Base-by-base conservation (phyloP, 1,140 invertebrate genomes). In the Drosophila novamexicana region DNA sequence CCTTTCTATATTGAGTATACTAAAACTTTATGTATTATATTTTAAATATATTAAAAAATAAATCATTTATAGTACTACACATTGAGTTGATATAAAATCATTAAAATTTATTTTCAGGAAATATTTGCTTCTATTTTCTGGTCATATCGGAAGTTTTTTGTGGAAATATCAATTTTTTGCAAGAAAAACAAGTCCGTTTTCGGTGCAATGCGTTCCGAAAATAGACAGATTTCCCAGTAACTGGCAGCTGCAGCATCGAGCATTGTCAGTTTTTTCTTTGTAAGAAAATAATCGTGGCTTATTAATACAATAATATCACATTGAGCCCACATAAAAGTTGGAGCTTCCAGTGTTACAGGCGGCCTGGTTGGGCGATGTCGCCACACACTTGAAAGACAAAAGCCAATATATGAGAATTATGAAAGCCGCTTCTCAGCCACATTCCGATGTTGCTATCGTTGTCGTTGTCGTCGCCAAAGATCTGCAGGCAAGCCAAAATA, bases 361-460 rank as follows among this genome's bases (percentile, higher is more conserved):
- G 36, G 50, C 18, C 8, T 32, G 14, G 37, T 68, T 47, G 8
- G 62, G 58, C 40, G 9, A 16, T 40, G 37, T 68, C 56, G 29
- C 52, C 47, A 44, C 57, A 53, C 37, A 63, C 49, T 64, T 47
- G 36, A 54, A 16, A 64, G 61, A 34, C 64, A 70, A 53, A 50
- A 68, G 70, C 59, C 77, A 86, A 76, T 88, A 69, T 77, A 76
- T 70, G 65, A 79, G 79, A 76, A 79, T 76, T 72, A 86, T 88
- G 75, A 77, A 69, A 63, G 47, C 72, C 50, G 40, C 62, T 58
- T 67, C 29, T 49, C 61, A 62, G 44, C 73, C 53, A 66, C 82
- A 86, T 85, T 86, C 81, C 82, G 71, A 52, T 63, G 77, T 59
- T 39, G 74, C 59, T 52, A 52, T 47, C 50, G 69, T 58, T 57